phyloP scores from a whole-genome alignment of 2,888 invertebrate genomes.

The Diploptera punctata region DNA sequence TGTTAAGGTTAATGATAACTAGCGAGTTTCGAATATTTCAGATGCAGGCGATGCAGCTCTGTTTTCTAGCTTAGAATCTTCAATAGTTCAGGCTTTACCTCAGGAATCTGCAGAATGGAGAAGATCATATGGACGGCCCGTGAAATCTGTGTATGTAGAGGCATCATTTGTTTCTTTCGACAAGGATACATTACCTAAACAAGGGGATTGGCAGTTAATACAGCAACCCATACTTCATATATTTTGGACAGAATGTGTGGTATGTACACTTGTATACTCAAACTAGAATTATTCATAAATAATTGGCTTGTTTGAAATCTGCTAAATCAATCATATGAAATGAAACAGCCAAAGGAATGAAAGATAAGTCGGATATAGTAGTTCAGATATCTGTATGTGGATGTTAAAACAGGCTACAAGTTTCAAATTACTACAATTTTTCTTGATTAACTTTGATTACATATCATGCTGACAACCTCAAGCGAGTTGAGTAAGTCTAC shows the following conservation, averaged over 20 bases:
- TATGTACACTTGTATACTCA: slow-evolving; percentile 60
- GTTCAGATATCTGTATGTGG: too few species aligned
- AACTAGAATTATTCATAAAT: too few species aligned
- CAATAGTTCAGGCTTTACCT: slow-evolving; percentile 79
- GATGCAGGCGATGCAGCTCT: slow-evolving; percentile 87
- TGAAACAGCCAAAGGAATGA: too few species aligned
- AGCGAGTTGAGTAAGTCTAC: too few species aligned
- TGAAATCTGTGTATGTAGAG: slow-evolving; percentile 83
- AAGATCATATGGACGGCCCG: slow-evolving; percentile 84
- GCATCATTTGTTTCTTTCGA: slow-evolving; percentile 83
- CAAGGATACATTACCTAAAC: slow-evolving; percentile 74
- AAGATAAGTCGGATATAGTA: too few species aligned
- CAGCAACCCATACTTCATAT: slow-evolving; percentile 92
- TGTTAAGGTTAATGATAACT: not conserved
- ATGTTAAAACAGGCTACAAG: too few species aligned
- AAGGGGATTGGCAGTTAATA: slow-evolving; percentile 77
- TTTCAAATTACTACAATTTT: too few species aligned
- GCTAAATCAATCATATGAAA: too few species aligned
- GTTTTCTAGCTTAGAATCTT: slow-evolving; percentile 81
- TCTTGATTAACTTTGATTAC: too few species aligned
- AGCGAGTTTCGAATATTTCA: slow-evolving; percentile 50
- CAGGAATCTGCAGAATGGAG: slow-evolving; percentile 92
- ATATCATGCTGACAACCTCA: too few species aligned
- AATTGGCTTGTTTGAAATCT: too few species aligned
- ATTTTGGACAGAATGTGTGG: slow-evolving; percentile 94